Evolutionary conservation across 1,140 invertebrate genomes (phyloP), one percentile per base, ranked within the genome.

Genomic region (Tribolium madens): DNA sequence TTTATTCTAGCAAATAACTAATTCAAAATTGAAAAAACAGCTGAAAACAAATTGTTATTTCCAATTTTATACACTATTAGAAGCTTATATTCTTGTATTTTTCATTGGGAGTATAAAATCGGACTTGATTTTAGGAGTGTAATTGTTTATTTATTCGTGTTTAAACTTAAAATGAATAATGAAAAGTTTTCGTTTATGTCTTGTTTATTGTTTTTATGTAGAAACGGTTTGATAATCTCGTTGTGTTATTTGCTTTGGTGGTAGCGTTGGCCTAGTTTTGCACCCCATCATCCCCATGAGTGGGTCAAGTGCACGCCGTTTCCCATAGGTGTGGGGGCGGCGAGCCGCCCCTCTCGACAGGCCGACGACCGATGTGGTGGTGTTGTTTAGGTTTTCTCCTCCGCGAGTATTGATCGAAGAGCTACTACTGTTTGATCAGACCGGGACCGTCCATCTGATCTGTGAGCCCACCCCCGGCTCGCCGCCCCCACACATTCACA

Each of bases 361-460:
- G 57, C 21, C 57, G 57, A 33, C 57, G 57, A 64, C 50, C 72
- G 72, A 75, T 75, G 73, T 64, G 36, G 73, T 48, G 33, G 69
- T 76, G 75, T 76, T 76, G 75, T 76, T 76, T 76, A 76, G 75
- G 75, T 76, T 76, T 76, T 76, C 75, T 76, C 75, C 75, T 76
- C 75, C 33, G 64, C 64, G 64, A 36, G 75, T 76, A 76, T 76
- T 76, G 75, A 76, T 76, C 75, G 75, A 70, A 64, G 64, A 71
- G 60, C 48, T 53, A 50, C 64, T 71, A 60, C 75, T 76, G 75
- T 76, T 76, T 76, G 75, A 76, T 76, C 75, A 76, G 75, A 60
- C 73, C 73, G 73, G 73, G 73, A 64, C 73, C 73, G 73, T 75
- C 73, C 73, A 75, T 75, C 73, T 75, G 73, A 75, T 75, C 50